Percentiles rank a stretch among this genome's conserved stretches.
phyloP scores from a whole-genome alignment of 2,888 invertebrate species.

The Drosophila atripex region DNA sequence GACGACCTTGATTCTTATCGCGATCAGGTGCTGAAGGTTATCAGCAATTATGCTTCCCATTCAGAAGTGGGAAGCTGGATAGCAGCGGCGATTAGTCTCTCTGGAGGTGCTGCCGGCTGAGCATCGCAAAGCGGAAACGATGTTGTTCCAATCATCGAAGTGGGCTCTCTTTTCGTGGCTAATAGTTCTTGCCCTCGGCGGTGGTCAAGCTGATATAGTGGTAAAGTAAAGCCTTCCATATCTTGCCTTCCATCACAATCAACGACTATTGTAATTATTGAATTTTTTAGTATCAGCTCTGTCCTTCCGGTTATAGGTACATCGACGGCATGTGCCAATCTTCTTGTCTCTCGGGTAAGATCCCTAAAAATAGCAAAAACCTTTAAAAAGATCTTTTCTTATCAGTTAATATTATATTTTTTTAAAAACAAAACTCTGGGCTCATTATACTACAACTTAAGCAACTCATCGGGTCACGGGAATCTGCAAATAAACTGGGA shows the following conservation, averaged over 20 bases:
- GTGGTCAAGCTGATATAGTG: slow-evolving; percentile 6
- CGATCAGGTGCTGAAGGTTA: slow-evolving; percentile 49
- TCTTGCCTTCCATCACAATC: not conserved
- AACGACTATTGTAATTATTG: not conserved
- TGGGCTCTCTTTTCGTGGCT: slow-evolving; percentile 5
- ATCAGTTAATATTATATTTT: not conserved
- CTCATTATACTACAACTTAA: not conserved
- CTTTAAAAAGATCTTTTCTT: not conserved
- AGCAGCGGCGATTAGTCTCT: slow-evolving; percentile 46
- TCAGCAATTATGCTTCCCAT: slow-evolving; percentile 58
- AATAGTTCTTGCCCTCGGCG: not conserved
- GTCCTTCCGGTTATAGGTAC: slow-evolving; percentile 50
- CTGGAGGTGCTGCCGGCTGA: slow-evolving; percentile 19
- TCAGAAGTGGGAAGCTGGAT: slow-evolving; percentile 4
- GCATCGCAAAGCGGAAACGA: slow-evolving; percentile 6
- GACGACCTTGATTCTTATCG: slow-evolving; percentile 20
- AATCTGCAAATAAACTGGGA: too few species aligned
- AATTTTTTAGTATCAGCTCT: slow-evolving; percentile 19
- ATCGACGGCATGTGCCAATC: slow-evolving; percentile 33
- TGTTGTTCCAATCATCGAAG: slow-evolving; percentile 3
- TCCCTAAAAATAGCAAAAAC: not conserved
- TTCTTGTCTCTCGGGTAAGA: slow-evolving; percentile 52
- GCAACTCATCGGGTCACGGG: not conserved
- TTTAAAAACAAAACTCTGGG: not conserved
- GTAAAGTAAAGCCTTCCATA: slow-evolving; percentile 9